Percentiles rank a stretch among this genome's conserved stretches.
phyloP scores from a whole-genome alignment of 1,140 invertebrate species.

The Hycleus cichorii region DNA sequence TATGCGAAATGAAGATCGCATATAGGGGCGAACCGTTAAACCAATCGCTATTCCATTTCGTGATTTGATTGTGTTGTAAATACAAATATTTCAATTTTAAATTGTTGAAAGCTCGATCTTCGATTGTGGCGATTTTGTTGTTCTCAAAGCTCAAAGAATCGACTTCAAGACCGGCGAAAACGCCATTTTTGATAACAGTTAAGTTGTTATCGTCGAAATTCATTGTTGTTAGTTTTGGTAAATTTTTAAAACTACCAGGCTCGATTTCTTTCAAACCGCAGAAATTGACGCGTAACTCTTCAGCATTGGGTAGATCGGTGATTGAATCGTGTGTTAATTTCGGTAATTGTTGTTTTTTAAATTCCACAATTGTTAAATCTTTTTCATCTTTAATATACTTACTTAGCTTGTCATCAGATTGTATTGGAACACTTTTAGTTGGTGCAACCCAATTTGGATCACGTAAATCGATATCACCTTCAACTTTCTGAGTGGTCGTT shows the following conservation, averaged over 20 bases:
- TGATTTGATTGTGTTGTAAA: neutral
- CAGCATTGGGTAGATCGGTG: neutral
- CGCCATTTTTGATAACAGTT: neutral
- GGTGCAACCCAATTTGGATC: too few relatives aligned
- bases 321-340: neutral
- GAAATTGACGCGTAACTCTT: neutral
- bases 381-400: too few relatives aligned
- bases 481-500: neutral
- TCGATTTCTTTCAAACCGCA: neutral
- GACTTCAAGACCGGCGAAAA: neutral
- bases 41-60: conserved; percentile 5
- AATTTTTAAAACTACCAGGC: neutral
- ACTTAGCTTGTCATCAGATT: too few relatives aligned
- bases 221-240: neutral
- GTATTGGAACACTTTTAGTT: too few relatives aligned
- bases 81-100: neutral
- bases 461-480: neutral
- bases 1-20: neutral
- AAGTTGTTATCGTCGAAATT: neutral
- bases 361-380: neutral
- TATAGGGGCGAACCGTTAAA: neutral
- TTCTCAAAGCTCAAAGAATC: neutral
- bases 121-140: neutral
- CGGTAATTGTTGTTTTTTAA: neutral
- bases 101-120: conserved; percentile 1